Percentiles rank a stretch among this genome's conserved stretches.
These are phyloP conservation scores for Tinea semifulvella DNA, from an alignment of 2,888 invertebrate species.

Conservation along the genomic window DNA sequence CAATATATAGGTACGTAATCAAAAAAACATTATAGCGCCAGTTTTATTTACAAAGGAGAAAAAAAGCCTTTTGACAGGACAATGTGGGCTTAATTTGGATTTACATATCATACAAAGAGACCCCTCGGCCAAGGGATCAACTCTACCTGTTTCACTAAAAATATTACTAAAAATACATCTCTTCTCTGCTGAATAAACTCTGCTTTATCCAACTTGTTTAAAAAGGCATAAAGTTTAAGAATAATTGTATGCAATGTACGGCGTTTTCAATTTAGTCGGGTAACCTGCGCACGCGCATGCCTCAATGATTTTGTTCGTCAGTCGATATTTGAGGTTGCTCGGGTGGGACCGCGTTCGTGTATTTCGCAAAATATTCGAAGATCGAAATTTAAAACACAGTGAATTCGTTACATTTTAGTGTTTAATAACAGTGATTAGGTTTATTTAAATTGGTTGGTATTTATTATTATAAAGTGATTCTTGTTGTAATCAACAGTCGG, in stretches of 20 bases:
- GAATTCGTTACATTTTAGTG: too few relatives aligned
- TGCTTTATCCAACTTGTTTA: constrained; percentile 23
- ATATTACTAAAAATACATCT: constrained; percentile 56
- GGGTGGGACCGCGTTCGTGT: constrained; percentile 25
- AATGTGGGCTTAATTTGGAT: constrained; percentile 4
- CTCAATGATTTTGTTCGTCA: constrained; percentile 44
- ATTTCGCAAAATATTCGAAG: constrained; percentile 14
- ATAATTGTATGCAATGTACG: background rate
- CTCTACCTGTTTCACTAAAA: constrained; percentile 51
- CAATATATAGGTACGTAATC: too few relatives aligned
- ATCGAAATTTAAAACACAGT: background rate
- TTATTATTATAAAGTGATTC: too few relatives aligned
- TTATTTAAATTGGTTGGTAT: too few relatives aligned
- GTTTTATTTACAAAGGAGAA: background rate
- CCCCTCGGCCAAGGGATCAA: constrained; percentile 40
- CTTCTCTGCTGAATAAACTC: constrained; percentile 54
- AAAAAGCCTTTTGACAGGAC: constrained; percentile 4
- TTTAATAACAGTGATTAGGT: too few relatives aligned
- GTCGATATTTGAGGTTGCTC: constrained; percentile 50
- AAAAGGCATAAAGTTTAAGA: constrained; percentile 16
- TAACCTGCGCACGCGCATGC: constrained; percentile 52
- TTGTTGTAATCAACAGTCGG: constrained; percentile 17
- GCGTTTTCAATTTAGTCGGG: constrained; percentile 32
- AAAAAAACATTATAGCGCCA: too few relatives aligned
- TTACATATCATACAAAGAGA: constrained; percentile 22